These are phyloP conservation scores for Rhipidura dahli DNA, from an alignment of 2,113 vertebrate species.

Conservation along the genomic window DNA sequence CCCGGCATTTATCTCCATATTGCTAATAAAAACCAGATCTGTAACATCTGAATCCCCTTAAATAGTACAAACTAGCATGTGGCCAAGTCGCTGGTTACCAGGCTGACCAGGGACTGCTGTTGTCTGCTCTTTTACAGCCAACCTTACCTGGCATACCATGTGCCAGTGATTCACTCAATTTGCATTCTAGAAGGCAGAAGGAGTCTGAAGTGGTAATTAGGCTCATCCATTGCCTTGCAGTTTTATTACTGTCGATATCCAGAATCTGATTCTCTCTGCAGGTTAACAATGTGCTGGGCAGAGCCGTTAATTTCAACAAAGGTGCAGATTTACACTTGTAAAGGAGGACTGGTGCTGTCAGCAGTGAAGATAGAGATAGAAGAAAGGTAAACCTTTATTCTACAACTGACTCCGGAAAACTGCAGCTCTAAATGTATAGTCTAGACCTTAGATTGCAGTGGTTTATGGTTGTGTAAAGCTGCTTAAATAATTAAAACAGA, in stretches of 20 bases:
- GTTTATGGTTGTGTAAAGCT: not conserved
- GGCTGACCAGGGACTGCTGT: not conserved
- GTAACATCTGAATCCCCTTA: not conserved
- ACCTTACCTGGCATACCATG: not conserved
- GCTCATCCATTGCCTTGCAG: not conserved
- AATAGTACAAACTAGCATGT: not conserved
- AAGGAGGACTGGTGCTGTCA: not conserved
- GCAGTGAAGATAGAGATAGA: not conserved
- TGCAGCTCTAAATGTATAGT: not conserved
- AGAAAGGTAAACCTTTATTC: conserved; percentile 1
- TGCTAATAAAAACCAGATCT: not conserved
- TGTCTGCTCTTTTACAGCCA: not conserved
- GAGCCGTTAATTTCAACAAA: not conserved
- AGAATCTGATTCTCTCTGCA: not conserved
- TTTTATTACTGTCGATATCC: conserved; percentile 19
- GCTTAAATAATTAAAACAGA: conserved; percentile 4
- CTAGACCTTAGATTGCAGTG: not conserved
- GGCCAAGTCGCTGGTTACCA: not conserved
- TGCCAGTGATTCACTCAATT: not conserved
- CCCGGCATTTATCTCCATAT: not conserved
- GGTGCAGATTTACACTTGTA: conserved; percentile 12
- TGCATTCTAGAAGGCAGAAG: not conserved
- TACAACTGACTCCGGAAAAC: not conserved
- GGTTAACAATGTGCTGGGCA: not conserved
- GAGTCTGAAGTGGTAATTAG: conserved; percentile 32